Evolutionary conservation across 2,888 invertebrate genomes (phyloP), one percentile per base, ranked within the genome.

Genomic region (Eueremaeus valkanovi): DNA sequence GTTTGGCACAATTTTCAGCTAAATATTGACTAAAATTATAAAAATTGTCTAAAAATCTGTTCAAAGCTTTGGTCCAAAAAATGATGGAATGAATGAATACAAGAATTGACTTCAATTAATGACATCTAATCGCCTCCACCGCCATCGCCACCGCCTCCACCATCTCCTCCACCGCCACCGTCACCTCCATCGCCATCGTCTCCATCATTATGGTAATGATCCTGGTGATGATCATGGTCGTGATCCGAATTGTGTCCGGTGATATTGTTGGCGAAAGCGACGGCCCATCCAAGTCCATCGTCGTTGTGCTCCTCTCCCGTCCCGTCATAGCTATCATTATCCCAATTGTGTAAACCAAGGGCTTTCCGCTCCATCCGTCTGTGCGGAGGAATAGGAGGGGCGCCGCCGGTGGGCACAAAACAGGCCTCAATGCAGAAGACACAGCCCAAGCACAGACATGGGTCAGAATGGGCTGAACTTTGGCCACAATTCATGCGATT

Each of bases 311-410:
- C 55, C 3, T 61, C 61, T 8, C 3, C 13, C 3, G 16, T 24
- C 3, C 31, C 61, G 18, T 61, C 61, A 24, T 29, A 16, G 31
- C 61, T 61, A 18, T 61, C 61, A n/a, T 61, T 61, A 61, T 61
- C 61, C 61, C 61, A 61, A 21, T 61, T 61, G 33, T 61, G 61
- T 18, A 6, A 2, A 6, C 61, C 61, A 5, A 31, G 11, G 11
- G 33, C 29, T 61, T 61, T 61, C 21, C 51, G 5, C n/a, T 21
- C 51, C 18, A n/a, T n/a, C 16, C 51, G 51, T 51, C 21, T 51
- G n/a, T 61, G 31, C 1, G 18, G 2, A 1, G 61, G 61, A 16
- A 29, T 61, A 21, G 61, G 61, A 24, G 5, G 29, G 9, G 31
- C 31, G 8, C 61, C 61, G 1, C 61, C 61, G 1, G 31, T 61